Percentiles rank a stretch among this genome's conserved stretches.
Evolutionary conservation across 2,797 vertebrate species (phyloP).

Genomic region (Sparidentex hasta): DNA sequence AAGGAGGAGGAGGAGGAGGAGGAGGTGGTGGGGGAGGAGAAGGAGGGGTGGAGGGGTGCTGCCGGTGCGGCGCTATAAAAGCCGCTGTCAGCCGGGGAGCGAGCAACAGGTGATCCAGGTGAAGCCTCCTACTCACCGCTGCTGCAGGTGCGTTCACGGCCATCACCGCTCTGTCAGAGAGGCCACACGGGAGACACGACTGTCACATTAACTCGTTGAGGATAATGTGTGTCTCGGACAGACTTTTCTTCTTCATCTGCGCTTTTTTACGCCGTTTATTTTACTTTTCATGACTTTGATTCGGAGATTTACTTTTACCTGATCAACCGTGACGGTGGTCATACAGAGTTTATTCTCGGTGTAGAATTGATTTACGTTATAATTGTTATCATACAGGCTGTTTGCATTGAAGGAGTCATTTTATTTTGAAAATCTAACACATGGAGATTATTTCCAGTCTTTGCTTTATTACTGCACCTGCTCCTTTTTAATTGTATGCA

Average conservation of each 20-base stretch:
- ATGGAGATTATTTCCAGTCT: background rate
- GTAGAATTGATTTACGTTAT: background rate
- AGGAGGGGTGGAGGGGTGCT: background rate
- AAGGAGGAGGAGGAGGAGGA: too few species aligned
- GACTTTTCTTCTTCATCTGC: background rate
- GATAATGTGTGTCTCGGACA: too few species aligned
- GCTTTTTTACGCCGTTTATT: background rate
- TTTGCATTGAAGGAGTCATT: background rate
- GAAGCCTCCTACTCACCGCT: conserved; percentile 40
- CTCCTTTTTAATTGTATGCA: background rate
- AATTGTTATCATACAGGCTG: background rate
- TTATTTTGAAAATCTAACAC: conserved; percentile 12
- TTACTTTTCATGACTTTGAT: background rate
- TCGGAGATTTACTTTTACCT: background rate
- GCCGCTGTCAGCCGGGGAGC: background rate
- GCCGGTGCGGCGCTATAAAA: conserved; percentile 62
- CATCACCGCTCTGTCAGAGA: background rate
- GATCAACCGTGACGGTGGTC: background rate
- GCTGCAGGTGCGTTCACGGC: conserved; percentile 65
- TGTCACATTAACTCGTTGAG: background rate
- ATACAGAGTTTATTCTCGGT: background rate
- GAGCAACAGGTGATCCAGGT: conserved; percentile 70
- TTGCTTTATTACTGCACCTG: background rate
- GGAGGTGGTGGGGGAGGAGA: background rate
- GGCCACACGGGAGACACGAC: background rate